Evolutionary conservation across 1,140 invertebrate species (phyloP).

Genomic region (Listronotus bonariensis): DNA sequence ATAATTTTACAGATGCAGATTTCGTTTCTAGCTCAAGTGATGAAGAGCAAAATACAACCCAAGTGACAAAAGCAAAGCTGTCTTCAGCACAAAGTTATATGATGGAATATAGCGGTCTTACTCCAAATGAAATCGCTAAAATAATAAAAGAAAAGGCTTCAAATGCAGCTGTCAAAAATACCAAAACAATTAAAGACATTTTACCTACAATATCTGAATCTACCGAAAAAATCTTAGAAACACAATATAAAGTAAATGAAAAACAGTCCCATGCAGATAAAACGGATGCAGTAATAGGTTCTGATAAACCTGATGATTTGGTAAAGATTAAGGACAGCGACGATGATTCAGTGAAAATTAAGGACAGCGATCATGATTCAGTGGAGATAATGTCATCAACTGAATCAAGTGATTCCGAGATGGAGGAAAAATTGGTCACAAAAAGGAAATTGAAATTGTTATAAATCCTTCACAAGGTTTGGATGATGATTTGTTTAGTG

Average conservation of each 20-base stretch:
- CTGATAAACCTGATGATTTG: background rate
- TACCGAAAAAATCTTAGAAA: conserved; percentile 28
- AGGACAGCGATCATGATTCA: conserved; percentile 8
- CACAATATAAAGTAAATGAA: conserved; percentile 11
- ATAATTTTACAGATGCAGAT: conserved; percentile 42
- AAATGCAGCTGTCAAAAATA: conserved; percentile 25
- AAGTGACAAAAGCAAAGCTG: conserved; percentile 52
- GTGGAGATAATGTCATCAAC: conserved; percentile 43
- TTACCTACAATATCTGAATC: conserved; percentile 5
- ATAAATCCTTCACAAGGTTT: conserved; percentile 45
- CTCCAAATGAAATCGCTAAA: conserved; percentile 70
- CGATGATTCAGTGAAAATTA: conserved; percentile 6
- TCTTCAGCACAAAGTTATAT: conserved; percentile 67
- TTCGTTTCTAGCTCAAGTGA: conserved; percentile 54
- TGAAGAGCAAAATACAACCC: conserved; percentile 40
- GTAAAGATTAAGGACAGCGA: background rate
- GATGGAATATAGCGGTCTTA: conserved; percentile 74
- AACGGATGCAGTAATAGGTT: background rate
- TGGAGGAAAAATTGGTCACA: conserved; percentile 43
- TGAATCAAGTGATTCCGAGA: conserved; percentile 31
- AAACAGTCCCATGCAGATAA: background rate
- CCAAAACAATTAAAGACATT: conserved; percentile 48
- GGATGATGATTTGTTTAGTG: background rate
- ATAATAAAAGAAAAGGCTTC: conserved; percentile 53
- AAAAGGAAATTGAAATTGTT: conserved; percentile 50